phyloP scores from a whole-genome alignment of 35 echinoderm and acorn worm genomes.

The Holothuria glaberrima region DNA sequence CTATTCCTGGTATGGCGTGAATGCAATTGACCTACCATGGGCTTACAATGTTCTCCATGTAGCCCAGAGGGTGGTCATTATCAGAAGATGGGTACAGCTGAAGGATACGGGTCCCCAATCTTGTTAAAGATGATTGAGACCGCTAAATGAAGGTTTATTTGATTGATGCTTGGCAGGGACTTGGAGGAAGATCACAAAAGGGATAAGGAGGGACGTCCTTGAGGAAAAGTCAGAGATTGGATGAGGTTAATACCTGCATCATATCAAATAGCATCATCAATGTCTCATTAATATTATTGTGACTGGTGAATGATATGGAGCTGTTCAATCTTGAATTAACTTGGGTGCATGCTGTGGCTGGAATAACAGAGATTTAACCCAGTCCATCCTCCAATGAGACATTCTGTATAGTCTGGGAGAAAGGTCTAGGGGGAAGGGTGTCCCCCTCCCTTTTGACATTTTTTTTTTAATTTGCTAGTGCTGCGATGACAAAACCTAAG shows the following conservation, averaged over 20 bases:
- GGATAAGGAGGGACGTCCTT: background rate
- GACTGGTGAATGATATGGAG: background rate
- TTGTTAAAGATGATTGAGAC: slow-evolving; percentile 47
- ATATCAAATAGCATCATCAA: slow-evolving; percentile 24
- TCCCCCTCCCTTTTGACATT: too few species aligned
- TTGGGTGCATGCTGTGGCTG: too few species aligned
- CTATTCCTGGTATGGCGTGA: slow-evolving; percentile 52
- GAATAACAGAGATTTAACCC: too few species aligned
- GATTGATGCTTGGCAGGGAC: background rate
- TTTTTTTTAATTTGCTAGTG: too few species aligned
- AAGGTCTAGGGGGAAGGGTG: too few species aligned
- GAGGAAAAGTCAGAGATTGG: slow-evolving; percentile 1
- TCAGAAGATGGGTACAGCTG: background rate
- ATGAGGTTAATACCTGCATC: slow-evolving; percentile 11
- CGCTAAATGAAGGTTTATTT: background rate
- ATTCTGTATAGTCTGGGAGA: too few species aligned
- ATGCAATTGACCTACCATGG: slow-evolving; percentile 41
- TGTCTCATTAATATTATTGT: background rate
- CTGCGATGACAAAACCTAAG: too few species aligned
- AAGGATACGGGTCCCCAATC: background rate
- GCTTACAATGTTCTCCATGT: background rate
- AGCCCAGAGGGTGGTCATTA: slow-evolving; percentile 52
- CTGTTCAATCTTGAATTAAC: background rate
- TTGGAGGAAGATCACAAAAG: too few species aligned
- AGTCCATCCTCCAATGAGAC: too few species aligned